These are phyloP conservation scores for Aphaenogaster rudis DNA, from an alignment of 1,140 invertebrate genomes.

Conservation along the genomic window DNA sequence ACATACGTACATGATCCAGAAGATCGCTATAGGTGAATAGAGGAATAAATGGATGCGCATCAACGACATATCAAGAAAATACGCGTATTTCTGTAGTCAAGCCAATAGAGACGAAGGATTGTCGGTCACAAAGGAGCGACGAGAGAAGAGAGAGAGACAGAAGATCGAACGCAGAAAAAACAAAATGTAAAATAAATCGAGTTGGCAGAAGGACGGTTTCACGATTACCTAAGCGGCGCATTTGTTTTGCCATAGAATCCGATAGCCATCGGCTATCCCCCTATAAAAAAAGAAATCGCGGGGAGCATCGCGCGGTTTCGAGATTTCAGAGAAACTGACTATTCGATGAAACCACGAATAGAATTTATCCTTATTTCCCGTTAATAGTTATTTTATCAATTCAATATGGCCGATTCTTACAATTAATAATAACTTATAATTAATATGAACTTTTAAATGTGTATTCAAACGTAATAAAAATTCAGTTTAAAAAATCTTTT, in stretches of 20 bases:
- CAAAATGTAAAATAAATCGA: constrained; percentile 79
- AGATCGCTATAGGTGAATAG: constrained; percentile 6
- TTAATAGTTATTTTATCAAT: constrained; percentile 55
- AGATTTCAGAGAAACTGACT: constrained; percentile 69
- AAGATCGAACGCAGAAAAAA: constrained; percentile 72
- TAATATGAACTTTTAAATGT: background rate
- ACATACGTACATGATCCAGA: background rate
- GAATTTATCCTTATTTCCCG: constrained; percentile 54
- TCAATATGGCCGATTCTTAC: background rate
- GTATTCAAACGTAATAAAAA: background rate
- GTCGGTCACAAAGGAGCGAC: constrained; percentile 26
- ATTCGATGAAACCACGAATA: constrained; percentile 53
- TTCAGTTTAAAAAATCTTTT: constrained; percentile 3
- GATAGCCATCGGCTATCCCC: constrained; percentile 71
- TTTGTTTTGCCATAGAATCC: constrained; percentile 79
- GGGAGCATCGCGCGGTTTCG: constrained; percentile 49
- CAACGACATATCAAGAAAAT: constrained; percentile 60
- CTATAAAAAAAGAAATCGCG: constrained; percentile 45
- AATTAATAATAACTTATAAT: too few relatives aligned
- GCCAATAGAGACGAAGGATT: constrained; percentile 44
- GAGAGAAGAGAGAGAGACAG: constrained; percentile 20
- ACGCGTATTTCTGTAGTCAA: constrained; percentile 31
- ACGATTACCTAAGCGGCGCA: constrained; percentile 75
- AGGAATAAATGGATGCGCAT: constrained; percentile 61
- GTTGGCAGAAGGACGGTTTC: constrained; percentile 72